phyloP scores from a whole-genome alignment of 2,113 vertebrate genomes.

The Hystrix cristata region DNA sequence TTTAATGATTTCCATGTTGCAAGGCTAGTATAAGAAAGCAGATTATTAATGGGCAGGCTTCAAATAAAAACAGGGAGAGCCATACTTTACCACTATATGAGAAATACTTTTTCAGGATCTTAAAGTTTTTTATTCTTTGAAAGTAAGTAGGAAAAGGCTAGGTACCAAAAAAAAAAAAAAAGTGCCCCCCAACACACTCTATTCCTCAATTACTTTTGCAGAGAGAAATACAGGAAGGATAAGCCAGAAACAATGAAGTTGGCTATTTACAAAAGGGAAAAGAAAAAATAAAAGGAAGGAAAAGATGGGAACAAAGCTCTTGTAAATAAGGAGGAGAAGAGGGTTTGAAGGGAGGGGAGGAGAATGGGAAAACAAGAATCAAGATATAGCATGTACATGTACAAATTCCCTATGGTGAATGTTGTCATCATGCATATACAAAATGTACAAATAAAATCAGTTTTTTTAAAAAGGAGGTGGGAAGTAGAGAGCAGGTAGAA shows the following conservation, averaged over 20 bases:
- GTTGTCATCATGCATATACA: too few species aligned
- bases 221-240: neutral
- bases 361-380: too few species aligned
- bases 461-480: too few species aligned
- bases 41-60: neutral
- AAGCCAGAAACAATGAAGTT: neutral
- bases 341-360: too few species aligned
- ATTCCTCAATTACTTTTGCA: neutral
- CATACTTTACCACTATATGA: neutral
- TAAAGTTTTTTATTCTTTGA: neutral
- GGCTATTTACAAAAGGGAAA: neutral
- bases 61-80: slow-evolving; percentile 1
- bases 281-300: too few species aligned
- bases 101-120: slow-evolving; percentile 40
- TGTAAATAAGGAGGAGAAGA: too few species aligned
- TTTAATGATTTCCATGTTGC: neutral
- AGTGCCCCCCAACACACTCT: neutral
- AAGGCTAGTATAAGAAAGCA: neutral
- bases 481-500: neutral
- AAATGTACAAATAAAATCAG: too few species aligned
- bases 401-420: too few species aligned
- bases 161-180: neutral
- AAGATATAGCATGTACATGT: too few species aligned
- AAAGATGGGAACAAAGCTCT: too few species aligned
- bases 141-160: neutral